Percentiles rank a stretch among this genome's conserved stretches.
Evolutionary conservation across 2,113 vertebrate genomes (phyloP).

Genomic region (Prunella fulvescens): DNA sequence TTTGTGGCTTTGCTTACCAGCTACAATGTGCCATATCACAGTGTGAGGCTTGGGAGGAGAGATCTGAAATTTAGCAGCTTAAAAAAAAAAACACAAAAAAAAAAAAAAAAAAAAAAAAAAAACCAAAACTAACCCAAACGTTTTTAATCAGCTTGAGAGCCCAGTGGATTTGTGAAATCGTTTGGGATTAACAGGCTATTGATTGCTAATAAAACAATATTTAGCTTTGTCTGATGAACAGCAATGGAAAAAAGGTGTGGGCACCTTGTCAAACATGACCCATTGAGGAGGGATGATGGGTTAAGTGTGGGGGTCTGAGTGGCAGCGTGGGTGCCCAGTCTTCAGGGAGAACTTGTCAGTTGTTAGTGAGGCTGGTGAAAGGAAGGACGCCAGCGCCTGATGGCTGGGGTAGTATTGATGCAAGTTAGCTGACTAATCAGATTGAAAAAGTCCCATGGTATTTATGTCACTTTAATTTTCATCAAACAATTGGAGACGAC

Average conservation of each 20-base stretch:
- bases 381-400: slow-evolving; percentile 78
- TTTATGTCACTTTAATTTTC: slow-evolving; percentile 92
- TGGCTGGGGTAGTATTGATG: slow-evolving; percentile 81
- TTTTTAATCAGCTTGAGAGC: slow-evolving; percentile 77
- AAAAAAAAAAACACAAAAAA: slow-evolving; percentile 3
- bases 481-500: slow-evolving; percentile 82
- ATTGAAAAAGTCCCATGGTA: slow-evolving; percentile 84
- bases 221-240: slow-evolving; percentile 81
- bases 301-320: slow-evolving; percentile 75
- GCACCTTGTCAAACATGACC: slow-evolving; percentile 79
- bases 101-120: background rate
- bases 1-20: slow-evolving; percentile 55
- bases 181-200: slow-evolving; percentile 83
- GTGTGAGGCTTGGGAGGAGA: slow-evolving; percentile 36
- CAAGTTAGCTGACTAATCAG: slow-evolving; percentile 85
- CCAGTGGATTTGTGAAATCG: slow-evolving; percentile 78
- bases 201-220: slow-evolving; percentile 89
- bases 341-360: slow-evolving; percentile 78
- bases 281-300: slow-evolving; percentile 83
- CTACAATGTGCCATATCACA: slow-evolving; percentile 52
- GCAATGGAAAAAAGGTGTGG: slow-evolving; percentile 76
- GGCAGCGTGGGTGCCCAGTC: slow-evolving; percentile 78
- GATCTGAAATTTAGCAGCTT: slow-evolving; percentile 69
- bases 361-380: slow-evolving; percentile 73
- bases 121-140: background rate